These are phyloP conservation scores for Spicauda simplicius DNA, from an alignment of 2,888 invertebrate species.

Conservation along the genomic window DNA sequence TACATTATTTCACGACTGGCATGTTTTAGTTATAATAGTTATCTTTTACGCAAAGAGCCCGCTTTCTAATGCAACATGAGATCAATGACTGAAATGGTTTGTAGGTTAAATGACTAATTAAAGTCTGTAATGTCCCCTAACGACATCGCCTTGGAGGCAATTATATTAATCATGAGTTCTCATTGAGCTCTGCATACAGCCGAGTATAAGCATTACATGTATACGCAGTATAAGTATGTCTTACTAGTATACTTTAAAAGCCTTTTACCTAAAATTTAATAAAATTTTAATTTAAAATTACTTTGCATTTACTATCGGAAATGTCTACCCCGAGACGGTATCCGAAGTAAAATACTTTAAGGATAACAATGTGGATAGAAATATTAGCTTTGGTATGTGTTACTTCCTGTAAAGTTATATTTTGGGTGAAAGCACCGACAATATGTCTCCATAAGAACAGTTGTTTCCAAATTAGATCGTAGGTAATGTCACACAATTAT, in stretches of 20 bases:
- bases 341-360: no score
- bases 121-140: constrained; percentile 13
- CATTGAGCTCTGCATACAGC: not conserved
- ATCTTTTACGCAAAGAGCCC: not conserved
- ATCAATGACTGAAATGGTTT: constrained; percentile 3
- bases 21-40: not conserved
- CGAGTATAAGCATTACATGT: not conserved
- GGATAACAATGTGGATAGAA: no score
- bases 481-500: no score
- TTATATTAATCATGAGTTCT: constrained; percentile 21
- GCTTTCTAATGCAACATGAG: not conserved
- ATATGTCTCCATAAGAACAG: no score
- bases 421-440: no score
- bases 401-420: no score
- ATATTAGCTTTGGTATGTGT: no score
- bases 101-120: constrained; percentile 18
- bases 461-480: no score
- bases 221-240: not conserved
- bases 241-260: not conserved
- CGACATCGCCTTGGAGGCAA: constrained; percentile 25
- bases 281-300: no score
- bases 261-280: no score
- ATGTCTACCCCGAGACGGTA: no score
- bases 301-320: no score
- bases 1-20: not conserved